Evolutionary conservation across 2,113 vertebrate species (phyloP), one percentile per base, ranked within the genome.

Genomic region (Chloropsis hardwickii): DNA sequence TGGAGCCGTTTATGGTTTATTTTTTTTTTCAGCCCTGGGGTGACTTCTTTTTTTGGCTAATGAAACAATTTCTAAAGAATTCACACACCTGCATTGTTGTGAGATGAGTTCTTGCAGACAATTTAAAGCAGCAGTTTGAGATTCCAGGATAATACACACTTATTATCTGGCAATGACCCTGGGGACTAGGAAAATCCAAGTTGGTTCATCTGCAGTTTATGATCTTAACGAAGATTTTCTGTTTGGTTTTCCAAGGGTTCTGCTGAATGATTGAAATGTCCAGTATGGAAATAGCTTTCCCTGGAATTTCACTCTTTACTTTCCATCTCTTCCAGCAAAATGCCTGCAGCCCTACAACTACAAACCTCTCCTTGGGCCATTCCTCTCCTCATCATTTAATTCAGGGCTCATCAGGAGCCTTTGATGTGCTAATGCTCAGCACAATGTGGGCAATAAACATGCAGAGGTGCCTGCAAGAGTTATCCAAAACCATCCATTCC

Each of bases 21-120:
- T 24, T 20, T 9, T 20, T 9, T 83, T 71, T 73, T 31, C 42
- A 47, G 20, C 31, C 62, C 67, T 83, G 90, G 29, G 85, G 79
- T 88, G 58, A 10, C 50, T 71, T 85, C 54, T 83, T 86, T 93
- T 60, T 95, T 92, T 35, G 37, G 37, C 53, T 70, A 70, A 74
- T 83, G 86, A 73, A 88, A 50, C 79, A 33, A 40, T 37, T 88
- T 70, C 56, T 57, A n/a, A 90, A 77, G 93, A 81, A 87, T 81
- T 94, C 76, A 29, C 82, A 77, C 71, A 91, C 79, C 82, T 86
- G 88, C 85, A 27, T 54, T 90, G 92, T 92, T 94, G 48, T 13
- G 6, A 50, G 84, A 21, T 70, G 74, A 45, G 57, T 31, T 81
- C 91, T 81, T 65, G 51, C 33, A 77, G 93, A 24, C 61, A 73